Percentiles rank a stretch among this genome's conserved stretches.
phyloP scores from a whole-genome alignment of 23 tunicate species.

The Trididemnum miniatum region DNA sequence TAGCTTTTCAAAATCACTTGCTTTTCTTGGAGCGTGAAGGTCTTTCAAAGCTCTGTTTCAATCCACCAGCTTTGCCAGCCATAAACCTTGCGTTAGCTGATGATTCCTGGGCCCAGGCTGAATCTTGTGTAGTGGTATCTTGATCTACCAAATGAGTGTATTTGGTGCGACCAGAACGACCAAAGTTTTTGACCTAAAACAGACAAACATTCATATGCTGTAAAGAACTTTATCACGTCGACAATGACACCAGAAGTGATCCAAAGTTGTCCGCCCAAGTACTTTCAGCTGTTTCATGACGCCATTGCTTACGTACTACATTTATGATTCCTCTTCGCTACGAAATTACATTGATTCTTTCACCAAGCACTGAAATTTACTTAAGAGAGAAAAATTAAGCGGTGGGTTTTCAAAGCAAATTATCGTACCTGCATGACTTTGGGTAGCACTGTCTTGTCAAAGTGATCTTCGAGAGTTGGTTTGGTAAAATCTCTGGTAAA shows the following conservation, averaged over 20 bases:
- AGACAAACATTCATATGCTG: too few species aligned
- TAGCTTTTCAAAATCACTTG: too few species aligned
- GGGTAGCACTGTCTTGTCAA: conserved; percentile 92
- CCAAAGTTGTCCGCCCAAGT: too few species aligned
- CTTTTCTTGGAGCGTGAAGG: conserved; percentile 44
- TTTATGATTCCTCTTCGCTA: too few species aligned
- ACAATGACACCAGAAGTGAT: too few species aligned
- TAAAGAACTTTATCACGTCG: too few species aligned
- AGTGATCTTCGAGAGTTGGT: conserved; percentile 99
- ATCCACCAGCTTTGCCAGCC: conserved; percentile 73
- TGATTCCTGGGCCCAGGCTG: conserved; percentile 87
- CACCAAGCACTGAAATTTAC: too few species aligned
- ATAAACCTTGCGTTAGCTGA: conserved; percentile 59
- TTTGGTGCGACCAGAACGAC: conserved; percentile 98
- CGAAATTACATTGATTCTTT: too few species aligned
- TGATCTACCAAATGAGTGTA: conserved; percentile 97
- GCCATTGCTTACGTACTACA: too few species aligned
- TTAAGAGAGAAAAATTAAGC: too few species aligned
- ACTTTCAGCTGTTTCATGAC: too few species aligned
- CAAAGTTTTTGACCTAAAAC: conserved; percentile 87
- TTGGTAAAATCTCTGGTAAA: conserved; percentile 64
- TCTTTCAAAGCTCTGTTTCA: conserved; percentile 85
- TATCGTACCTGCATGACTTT: conserved; percentile 91
- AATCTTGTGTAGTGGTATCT: conserved; percentile 92
- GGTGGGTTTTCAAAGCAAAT: too few species aligned